Evolutionary conservation across 2,797 vertebrate species (phyloP).

Genomic region (Trematomus bernacchii): DNA sequence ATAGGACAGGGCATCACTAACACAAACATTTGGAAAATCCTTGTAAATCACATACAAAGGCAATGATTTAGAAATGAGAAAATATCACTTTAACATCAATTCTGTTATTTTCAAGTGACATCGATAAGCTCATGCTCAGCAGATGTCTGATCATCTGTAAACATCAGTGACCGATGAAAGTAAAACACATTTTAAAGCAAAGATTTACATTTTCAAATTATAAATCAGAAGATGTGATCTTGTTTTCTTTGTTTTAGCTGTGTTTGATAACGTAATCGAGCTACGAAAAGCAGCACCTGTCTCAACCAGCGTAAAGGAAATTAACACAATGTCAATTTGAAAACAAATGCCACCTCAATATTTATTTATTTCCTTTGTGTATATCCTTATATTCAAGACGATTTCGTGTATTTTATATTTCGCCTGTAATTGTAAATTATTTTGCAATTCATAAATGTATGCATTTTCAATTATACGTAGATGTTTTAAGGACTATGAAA

Average conservation of each 20-base stretch:
- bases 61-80: slow-evolving; percentile 1
- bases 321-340: slow-evolving; percentile 2
- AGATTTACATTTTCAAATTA: slow-evolving; percentile 1
- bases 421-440: not conserved
- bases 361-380: not conserved
- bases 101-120: not conserved
- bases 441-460: slow-evolving; percentile 1
- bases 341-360: slow-evolving; percentile 8
- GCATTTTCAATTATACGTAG: slow-evolving; percentile 21
- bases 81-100: slow-evolving; percentile 5
- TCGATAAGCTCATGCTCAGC: slow-evolving; percentile 21
- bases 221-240: slow-evolving; percentile 8
- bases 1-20: slow-evolving; percentile 38
- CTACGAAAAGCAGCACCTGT: slow-evolving; percentile 40
- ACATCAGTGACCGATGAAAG: slow-evolving; percentile 8
- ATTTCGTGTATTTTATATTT: slow-evolving; percentile 5
- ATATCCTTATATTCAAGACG: not conserved
- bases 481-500: slow-evolving; percentile 15
- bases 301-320: slow-evolving; percentile 22
- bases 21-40: slow-evolving; percentile 15
- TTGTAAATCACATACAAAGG: slow-evolving; percentile 10
- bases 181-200: not conserved
- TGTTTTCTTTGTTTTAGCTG: not conserved
- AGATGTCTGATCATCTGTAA: slow-evolving; percentile 54
- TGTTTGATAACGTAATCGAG: slow-evolving; percentile 5